phyloP scores from a whole-genome alignment of 2,797 vertebrate species.

The Dipus sagitta region DNA sequence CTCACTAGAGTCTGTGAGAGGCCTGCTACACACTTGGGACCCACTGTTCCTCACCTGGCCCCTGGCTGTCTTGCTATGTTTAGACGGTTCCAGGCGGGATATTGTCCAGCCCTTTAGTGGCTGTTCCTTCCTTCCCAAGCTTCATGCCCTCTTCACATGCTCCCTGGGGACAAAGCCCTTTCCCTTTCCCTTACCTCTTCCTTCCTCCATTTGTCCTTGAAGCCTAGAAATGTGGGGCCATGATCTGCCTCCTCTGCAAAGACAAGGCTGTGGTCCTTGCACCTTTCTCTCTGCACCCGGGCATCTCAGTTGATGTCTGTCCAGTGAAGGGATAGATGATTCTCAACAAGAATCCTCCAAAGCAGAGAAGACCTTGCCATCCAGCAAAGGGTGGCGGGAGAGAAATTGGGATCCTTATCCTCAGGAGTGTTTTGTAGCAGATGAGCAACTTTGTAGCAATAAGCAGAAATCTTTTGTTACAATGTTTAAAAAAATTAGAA shows the following conservation, averaged over 20 bases:
- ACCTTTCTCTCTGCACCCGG: neutral
- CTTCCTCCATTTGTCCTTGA: neutral
- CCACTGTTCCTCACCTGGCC: neutral
- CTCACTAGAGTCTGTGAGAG: neutral
- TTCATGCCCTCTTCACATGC: neutral
- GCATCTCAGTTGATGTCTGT: neutral
- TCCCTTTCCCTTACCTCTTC: neutral
- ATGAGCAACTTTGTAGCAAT: neutral
- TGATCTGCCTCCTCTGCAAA: neutral
- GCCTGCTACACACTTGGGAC: too few relatives aligned
- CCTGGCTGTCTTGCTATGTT: neutral
- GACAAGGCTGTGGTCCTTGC: neutral
- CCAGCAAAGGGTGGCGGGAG: neutral
- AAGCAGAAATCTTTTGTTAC: constrained; percentile 15
- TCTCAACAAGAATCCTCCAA: neutral
- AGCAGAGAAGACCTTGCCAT: neutral
- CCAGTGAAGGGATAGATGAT: neutral
- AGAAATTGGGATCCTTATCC: neutral
- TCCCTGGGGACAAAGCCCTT: constrained; percentile 1
- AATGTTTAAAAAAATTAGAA: neutral
- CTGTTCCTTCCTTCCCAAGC: neutral
- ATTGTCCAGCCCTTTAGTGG: neutral
- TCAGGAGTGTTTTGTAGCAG: neutral
- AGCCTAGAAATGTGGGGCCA: neutral
- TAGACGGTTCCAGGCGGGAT: neutral